Percentiles rank a stretch among this genome's conserved stretches.
Evolutionary conservation across 92 coral and sea anemone species (phyloP).

Genomic region (Zoanthus gigantus): DNA sequence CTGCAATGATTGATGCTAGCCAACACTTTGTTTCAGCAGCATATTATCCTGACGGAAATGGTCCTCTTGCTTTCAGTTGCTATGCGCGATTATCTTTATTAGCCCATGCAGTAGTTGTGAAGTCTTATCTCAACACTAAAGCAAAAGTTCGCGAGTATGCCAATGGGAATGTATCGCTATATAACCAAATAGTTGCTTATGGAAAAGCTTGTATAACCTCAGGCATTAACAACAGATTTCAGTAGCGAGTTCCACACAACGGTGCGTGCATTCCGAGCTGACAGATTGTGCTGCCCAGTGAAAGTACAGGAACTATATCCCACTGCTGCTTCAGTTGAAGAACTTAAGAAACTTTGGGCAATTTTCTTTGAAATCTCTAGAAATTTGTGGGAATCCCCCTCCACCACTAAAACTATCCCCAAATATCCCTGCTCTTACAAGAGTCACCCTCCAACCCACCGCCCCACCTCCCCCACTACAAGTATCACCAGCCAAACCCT

Average conservation of each 20-base stretch:
- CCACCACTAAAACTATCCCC: too few relatives aligned
- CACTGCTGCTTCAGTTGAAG: constrained; percentile 48
- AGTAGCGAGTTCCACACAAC: constrained; percentile 18
- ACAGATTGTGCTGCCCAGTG: not conserved
- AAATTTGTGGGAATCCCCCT: too few relatives aligned
- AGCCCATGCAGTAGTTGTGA: constrained; percentile 60
- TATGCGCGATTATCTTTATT: constrained; percentile 53
- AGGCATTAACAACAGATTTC: constrained; percentile 39
- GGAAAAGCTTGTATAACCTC: constrained; percentile 19
- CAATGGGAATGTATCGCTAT: constrained; percentile 32
- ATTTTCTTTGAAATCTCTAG: too few relatives aligned
- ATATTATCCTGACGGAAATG: constrained; percentile 47
- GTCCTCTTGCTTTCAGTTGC: constrained; percentile 47
- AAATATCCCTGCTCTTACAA: too few relatives aligned
- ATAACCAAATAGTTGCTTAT: constrained; percentile 32
- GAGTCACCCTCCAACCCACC: too few relatives aligned
- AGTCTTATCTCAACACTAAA: constrained; percentile 47
- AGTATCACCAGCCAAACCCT: too few relatives aligned
- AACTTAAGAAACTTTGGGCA: constrained; percentile 10
- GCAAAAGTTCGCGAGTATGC: constrained; percentile 49
- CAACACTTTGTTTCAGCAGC: constrained; percentile 64
- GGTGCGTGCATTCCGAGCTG: constrained; percentile 36
- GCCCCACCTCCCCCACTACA: too few relatives aligned
- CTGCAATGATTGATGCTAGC: constrained; percentile 65
- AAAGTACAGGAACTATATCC: constrained; percentile 46